phyloP scores from a whole-genome alignment of 2,888 invertebrate species.

The Lycocerus yunnanus region DNA sequence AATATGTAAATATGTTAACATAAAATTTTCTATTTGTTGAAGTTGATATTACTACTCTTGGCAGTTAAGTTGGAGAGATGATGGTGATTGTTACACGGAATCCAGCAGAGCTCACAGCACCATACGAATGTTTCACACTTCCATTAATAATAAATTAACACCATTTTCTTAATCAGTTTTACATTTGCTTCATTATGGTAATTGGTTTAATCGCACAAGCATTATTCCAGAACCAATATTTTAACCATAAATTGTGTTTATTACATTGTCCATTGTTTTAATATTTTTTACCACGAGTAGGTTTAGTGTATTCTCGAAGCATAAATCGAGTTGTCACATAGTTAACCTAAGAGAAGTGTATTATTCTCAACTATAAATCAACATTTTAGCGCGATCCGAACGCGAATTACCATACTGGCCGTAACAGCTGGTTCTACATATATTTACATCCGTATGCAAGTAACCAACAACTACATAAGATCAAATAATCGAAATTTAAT shows the following conservation, averaged over 20 bases:
- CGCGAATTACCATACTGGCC: constrained; percentile 49
- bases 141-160: constrained; percentile 52
- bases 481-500: neutral
- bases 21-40: constrained; percentile 33
- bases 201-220: neutral
- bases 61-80: constrained; percentile 50
- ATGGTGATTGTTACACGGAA: constrained; percentile 53
- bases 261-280: constrained; percentile 41
- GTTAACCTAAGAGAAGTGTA: constrained; percentile 34
- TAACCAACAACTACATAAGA: constrained; percentile 35
- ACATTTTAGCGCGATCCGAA: constrained; percentile 40
- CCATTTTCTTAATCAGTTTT: constrained; percentile 40
- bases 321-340: constrained; percentile 39
- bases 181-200: constrained; percentile 25
- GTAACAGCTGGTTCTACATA: constrained; percentile 47
- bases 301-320: constrained; percentile 39
- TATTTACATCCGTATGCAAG: constrained; percentile 46
- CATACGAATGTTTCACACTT: constrained; percentile 53
- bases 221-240: neutral
- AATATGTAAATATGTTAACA: constrained; percentile 5
- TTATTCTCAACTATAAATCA: constrained; percentile 44
- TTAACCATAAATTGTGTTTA: constrained; percentile 31
- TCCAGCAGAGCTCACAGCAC: constrained; percentile 51
- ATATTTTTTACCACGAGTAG: constrained; percentile 38
- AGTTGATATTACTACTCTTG: constrained; percentile 49